Base-by-base conservation (phyloP, 2,888 invertebrate genomes). In the Luffia ferchaultella region DNA sequence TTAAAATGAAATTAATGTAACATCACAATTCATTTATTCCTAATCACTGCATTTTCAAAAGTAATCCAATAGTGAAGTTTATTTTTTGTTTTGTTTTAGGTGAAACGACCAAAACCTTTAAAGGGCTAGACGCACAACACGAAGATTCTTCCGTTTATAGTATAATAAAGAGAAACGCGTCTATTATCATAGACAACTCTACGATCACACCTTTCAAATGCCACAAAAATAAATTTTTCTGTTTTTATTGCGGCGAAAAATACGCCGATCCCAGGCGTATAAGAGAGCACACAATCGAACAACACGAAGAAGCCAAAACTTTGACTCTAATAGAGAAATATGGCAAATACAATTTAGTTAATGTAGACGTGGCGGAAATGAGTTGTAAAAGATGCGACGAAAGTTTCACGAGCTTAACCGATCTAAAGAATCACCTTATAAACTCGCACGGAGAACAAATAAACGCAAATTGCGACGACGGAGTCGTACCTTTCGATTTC, bases 141-240 rank as follows among this genome's bases (percentile, higher is more conserved):
- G 44, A 16, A 9, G 16, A 16, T 16, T 16, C 12, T 12, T 15
- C 7, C 16, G 12, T 7, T 44, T 16, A 40, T 7, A 7, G 15
- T 40, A 40, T 40, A 9, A 9, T 40, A 9, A 51, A 70, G 68
- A 53, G 73, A 66, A 60, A 67, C 60, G 52, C 67, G 75, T 20
- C 68, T 73, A 0, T 57, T 58, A 12, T 82, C 2, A 57, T 83
- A 51, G 72, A 80, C 57, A 64, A 56, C 43, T 65, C 80, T 5
- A 73, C 62, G 53, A 67, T 82, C 57, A 76, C 73, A 49, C 82
- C 82, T 0, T 83, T 82, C 56, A 70, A 65, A 58, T 80, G 82
- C 82, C 65, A 62, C 61, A 79, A 72, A 57, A 77, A 80, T 57
- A 54, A 69, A 2, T 83, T 71, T 52, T 54, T 73, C 15, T 83